Percentiles rank a stretch among this genome's conserved stretches.
These are phyloP conservation scores for Antedon mediterranea DNA, from an alignment of 53 echinoderm and acorn worm species.

Conservation along the genomic window DNA sequence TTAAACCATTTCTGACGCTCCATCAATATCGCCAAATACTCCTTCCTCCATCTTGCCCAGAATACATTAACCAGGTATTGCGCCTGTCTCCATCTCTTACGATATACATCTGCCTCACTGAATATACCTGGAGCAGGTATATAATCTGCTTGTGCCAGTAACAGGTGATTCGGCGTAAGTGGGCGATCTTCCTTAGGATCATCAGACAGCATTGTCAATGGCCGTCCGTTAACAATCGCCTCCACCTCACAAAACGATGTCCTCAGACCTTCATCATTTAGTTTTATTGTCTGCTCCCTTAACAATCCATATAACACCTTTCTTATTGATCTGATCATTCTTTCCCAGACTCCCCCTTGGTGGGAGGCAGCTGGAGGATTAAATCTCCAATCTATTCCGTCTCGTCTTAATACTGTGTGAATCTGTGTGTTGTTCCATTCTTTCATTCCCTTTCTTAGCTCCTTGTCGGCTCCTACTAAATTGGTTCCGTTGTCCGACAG, in stretches of 20 bases:
- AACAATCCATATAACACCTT: conserved; percentile 7
- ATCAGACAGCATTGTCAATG: background rate
- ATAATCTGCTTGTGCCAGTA: background rate
- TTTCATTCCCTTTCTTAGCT: background rate
- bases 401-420: background rate
- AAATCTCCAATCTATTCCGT: conserved; percentile 14
- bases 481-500: conserved; percentile 16
- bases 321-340: conserved; percentile 10
- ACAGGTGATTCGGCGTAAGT: background rate
- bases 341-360: conserved; percentile 21
- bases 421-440: conserved; percentile 8
- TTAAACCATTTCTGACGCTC: background rate
- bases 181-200: background rate
- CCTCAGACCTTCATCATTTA: background rate
- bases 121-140: background rate
- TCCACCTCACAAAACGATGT: background rate
- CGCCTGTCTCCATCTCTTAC: background rate
- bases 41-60: background rate
- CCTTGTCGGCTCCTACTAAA: conserved; percentile 14
- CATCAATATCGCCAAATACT: background rate
- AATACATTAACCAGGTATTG: background rate
- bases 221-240: background rate
- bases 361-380: conserved; percentile 17
- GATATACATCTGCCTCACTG: background rate
- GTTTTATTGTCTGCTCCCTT: conserved; percentile 3